Evolutionary conservation across 2,797 vertebrate species (phyloP), one percentile per base, ranked within the genome.

Genomic region (Sebastes wilsoni): DNA sequence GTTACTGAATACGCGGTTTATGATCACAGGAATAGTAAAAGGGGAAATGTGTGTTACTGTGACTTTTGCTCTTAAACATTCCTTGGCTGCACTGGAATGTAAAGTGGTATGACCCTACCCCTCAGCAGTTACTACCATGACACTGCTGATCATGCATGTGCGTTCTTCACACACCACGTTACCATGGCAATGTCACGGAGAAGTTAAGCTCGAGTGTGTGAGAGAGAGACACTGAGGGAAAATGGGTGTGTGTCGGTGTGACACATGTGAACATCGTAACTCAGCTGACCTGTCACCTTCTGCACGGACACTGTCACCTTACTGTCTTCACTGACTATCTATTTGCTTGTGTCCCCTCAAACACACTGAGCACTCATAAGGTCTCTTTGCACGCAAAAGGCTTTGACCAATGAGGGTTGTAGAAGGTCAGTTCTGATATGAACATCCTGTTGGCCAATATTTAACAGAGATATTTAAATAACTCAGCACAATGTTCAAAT

Each of bases 71-170:
- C 34, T 18, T 49, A 3, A 60, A 30, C n/a, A 84, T 62, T 72
- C 34, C 55, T 61, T 14, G 4, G 32, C 54, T 10, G 14, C 18
- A 6, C 54, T 58, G 77, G 70, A 49, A 81, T 68, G 56, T 72
- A 54, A 87, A 84, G 75, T 66, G 81, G 56, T 84, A 68, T 81
- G 58, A 81, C 78, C 71, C 34, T 20, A 8, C 34, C 49, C 49
- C 22, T 65, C 23, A 4, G 60, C 38, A 18, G n/a, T 75, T 22
- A 71, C 59, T 73, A 46, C 22, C 14, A n/a, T 28, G 34, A 56
- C 32, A 52, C 58, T 38, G 38, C 30, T 66, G 61, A 61, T 46
- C 30, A 3, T 55, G 18, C 58, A 65, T 56, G 16, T 20, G 23
- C 7, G 4, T 30, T 30, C 54, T 14, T 69, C 38, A 66, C n/a